Evolutionary conservation across 2,113 vertebrate genomes (phyloP).

Genomic region (Delphinapterus leucas): DNA sequence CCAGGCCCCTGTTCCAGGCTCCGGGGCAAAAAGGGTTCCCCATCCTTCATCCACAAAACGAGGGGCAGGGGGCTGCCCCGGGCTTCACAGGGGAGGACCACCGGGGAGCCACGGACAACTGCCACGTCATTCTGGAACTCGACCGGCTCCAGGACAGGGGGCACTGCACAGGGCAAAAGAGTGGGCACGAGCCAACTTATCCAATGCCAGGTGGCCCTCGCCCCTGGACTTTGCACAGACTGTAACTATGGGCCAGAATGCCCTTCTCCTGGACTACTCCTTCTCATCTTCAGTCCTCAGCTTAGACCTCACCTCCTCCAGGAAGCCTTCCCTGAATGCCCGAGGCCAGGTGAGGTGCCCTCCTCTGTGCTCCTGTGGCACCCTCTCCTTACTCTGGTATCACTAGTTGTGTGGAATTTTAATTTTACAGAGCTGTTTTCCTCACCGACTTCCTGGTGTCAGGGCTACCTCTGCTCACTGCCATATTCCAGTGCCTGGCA

Average conservation of each 20-base stretch:
- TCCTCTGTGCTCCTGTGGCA: background rate
- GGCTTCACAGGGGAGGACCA: slow-evolving; percentile 90
- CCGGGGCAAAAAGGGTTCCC: slow-evolving; percentile 84
- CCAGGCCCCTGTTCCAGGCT: slow-evolving; percentile 79
- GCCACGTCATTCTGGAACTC: slow-evolving; percentile 85
- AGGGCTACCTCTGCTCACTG: too few relatives aligned
- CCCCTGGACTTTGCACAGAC: background rate
- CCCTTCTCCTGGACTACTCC: background rate
- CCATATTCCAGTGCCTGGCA: accelerated
- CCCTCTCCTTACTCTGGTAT: background rate
- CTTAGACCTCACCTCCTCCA: background rate
- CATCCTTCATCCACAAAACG: slow-evolving; percentile 91
- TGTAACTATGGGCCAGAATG: background rate
- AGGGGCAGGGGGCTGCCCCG: slow-evolving; percentile 86
- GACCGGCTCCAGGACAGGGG: slow-evolving; percentile 84
- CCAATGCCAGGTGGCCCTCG: background rate
- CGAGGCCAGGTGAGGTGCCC: background rate
- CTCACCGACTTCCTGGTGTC: background rate
- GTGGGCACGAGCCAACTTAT: accelerated
- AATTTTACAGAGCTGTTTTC: background rate
- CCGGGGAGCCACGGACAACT: slow-evolving; percentile 85
- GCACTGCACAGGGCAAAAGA: slow-evolving; percentile 78
- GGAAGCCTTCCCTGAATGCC: background rate
- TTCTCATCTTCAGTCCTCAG: background rate
- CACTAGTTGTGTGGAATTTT: background rate